Evolutionary conservation across 1,140 invertebrate genomes (phyloP).

Genomic region (Nixonia krombeini): DNA sequence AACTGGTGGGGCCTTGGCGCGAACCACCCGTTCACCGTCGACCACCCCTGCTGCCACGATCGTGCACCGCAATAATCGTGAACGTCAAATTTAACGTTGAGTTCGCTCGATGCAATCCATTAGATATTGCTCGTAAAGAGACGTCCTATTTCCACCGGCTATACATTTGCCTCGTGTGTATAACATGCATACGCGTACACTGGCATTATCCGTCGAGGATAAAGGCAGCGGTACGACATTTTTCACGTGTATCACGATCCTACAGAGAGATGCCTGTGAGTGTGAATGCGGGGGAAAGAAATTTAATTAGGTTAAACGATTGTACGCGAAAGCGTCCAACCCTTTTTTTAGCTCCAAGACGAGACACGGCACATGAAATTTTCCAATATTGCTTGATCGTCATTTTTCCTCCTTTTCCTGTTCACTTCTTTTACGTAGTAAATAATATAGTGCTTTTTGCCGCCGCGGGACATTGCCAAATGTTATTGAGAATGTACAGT

Average conservation of each 20-base stretch:
- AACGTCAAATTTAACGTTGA: constrained; percentile 70
- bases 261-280: background rate
- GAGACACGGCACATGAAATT: too few species aligned
- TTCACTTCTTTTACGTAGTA: too few species aligned
- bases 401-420: too few species aligned
- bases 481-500: too few species aligned
- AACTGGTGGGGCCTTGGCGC: constrained; percentile 5
- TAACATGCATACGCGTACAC: constrained; percentile 19
- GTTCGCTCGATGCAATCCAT: constrained; percentile 69
- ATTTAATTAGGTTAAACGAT: too few species aligned
- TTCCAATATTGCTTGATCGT: too few species aligned
- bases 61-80: constrained; percentile 68
- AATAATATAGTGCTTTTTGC: too few species aligned
- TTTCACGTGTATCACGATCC: background rate
- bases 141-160: constrained; percentile 57
- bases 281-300: too few species aligned
- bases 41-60: constrained; percentile 29
- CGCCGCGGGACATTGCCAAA: too few species aligned
- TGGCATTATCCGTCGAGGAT: constrained; percentile 31
- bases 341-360: too few species aligned
- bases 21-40: constrained; percentile 4
- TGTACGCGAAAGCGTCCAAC: too few species aligned
- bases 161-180: constrained; percentile 36
- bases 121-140: constrained; percentile 72
- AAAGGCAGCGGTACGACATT: constrained; percentile 1